phyloP scores from a whole-genome alignment of 1,140 invertebrate species.

The Latrodectus geometricus region DNA sequence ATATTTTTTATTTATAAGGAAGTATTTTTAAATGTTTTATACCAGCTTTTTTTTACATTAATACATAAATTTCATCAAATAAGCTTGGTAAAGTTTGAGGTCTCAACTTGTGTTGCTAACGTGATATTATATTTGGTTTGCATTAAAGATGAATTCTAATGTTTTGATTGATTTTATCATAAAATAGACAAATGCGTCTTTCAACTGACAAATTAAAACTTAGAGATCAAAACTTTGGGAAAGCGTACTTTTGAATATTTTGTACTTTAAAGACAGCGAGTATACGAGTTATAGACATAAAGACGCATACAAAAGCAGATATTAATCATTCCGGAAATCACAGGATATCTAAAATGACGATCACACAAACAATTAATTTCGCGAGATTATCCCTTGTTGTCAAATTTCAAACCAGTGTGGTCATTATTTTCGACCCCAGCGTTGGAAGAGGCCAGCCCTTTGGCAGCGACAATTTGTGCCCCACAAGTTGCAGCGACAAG shows the following conservation, averaged over 20 bases:
- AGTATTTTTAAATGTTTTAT: too few species aligned
- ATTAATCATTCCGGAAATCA: background rate
- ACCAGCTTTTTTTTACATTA: too few species aligned
- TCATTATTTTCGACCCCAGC: constrained; percentile 72
- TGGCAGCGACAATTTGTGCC: constrained; percentile 90
- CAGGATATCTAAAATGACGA: too few species aligned
- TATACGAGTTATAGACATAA: background rate
- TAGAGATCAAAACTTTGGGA: background rate
- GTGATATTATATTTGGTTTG: too few species aligned
- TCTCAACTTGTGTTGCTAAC: too few species aligned
- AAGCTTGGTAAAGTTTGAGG: too few species aligned
- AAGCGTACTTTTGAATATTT: background rate
- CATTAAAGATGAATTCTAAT: background rate
- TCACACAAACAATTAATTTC: too few species aligned
- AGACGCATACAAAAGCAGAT: constrained; percentile 6
- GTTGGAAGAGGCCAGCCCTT: constrained; percentile 89
- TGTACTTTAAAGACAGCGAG: constrained; percentile 9
- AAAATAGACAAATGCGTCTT: background rate
- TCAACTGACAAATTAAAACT: background rate
- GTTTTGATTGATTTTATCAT: background rate
- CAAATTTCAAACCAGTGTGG: too few species aligned
- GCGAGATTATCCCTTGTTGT: too few species aligned
- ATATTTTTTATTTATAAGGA: too few species aligned
- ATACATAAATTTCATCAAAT: too few species aligned
- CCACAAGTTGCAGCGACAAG: constrained; percentile 91